Evolutionary conservation across 2,113 vertebrate genomes (phyloP), one percentile per base, ranked within the genome.

Genomic region (Saccopteryx leptura): DNA sequence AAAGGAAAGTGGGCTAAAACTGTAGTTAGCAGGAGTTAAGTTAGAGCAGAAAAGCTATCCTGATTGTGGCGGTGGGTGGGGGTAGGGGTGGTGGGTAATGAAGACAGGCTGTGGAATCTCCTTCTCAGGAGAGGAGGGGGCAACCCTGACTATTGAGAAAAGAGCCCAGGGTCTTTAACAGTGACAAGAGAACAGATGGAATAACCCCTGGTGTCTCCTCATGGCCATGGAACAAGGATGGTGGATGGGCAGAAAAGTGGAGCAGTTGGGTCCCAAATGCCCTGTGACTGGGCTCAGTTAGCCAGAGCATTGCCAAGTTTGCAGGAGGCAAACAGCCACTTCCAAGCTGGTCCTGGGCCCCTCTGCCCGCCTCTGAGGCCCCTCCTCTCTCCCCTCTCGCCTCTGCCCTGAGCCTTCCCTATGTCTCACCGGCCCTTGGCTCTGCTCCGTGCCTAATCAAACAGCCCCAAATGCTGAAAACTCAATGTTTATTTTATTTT

Each of bases 401-500:
- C 92, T 75, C 93, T 93, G 65, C 91, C 92, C 92, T 24, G 82
- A 89, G 95, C 86, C 79, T 90, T 81, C 68, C 60, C 83, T 88
- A 46, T 19, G 52, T 79, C 96, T 89, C 66, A 87, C 84, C 14
- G 26, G 94, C 93, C 90, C 54, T 94, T 97, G 96, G 97, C 96
- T 86, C 72, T 11, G 83, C 83, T 96, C 95, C 26, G 75, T 72
- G 95, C 96, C 95, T 97, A 97, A 98, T 98, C 97, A 98, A 97
- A 98, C 97, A 96, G 83, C 87, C 87, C 71, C 71, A 97, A 97
- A 98, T 94, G 96, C 96, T 11, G 91, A 97, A 97, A 97, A 97
- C 87, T 87, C 95, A 92, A 58, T 98, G 97, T 98, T 98, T 98
- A 98, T 97, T 98, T 98, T 97, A 98, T 98, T 98, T 98, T 98